Base-by-base conservation (phyloP, 1,140 invertebrate species). In the Onthophagus taurus region DNA sequence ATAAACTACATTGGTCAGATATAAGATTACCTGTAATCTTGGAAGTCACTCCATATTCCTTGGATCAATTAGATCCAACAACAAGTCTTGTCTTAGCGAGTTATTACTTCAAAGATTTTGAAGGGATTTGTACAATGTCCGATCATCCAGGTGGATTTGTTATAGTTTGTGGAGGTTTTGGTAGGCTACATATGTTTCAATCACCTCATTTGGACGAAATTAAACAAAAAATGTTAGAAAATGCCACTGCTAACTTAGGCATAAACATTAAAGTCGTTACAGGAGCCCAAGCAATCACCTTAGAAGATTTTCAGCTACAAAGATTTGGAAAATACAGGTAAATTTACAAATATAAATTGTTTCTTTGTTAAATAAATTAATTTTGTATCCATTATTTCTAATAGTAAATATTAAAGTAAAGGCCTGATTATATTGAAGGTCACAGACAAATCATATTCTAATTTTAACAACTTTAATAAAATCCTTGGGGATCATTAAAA, bases 1-100 rank as follows among this genome's bases (percentile, higher is more conserved):
- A 85, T 61, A 98, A 98, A 70, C 81, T 90, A 58, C 92, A 94
- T 58, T 98, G 94, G 92, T 92, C 90, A 38, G 91, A 93, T 35
- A 85, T 83, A 34, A 75, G 83, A 49, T 69, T 95, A 21, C 88
- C 90, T 3, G 78, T 93, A 12, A 75, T 90, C 5, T 69, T 98
- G 39, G 89, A 95, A 74, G 81, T 97, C 1, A 89, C 87, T 18
- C 80, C 88, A 6, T 85, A 81, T 60, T 88, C 89, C 37, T 63
- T 98, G 16, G 84, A 95, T 64, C 94, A 97, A 68, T 65, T 93
- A 24, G 89, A 97, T 67, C 80, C 85, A 33, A 78, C 83, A 3
- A 88, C 83, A 8, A 84, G 85, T 54, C 75, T 77, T 50, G 58
- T 87, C 9, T 65, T 94, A 38, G 83, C 86, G 26, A 86, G 83